phyloP scores from a whole-genome alignment of 2,797 vertebrate species.

The Phalanger gymnotis region DNA sequence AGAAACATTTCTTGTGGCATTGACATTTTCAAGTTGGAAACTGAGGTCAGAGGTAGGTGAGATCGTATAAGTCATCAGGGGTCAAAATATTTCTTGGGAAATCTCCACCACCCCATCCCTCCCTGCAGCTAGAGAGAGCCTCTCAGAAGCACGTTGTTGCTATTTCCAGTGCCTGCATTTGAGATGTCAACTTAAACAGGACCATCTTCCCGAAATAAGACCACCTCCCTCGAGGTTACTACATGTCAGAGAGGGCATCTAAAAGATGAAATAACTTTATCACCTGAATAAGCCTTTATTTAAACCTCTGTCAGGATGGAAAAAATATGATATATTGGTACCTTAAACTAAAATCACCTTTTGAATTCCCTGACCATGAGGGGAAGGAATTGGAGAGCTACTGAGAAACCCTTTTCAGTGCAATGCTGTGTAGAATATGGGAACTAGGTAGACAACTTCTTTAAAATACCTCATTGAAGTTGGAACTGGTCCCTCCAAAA shows the following conservation, averaged over 20 bases:
- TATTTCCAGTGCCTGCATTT: background rate
- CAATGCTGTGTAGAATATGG: background rate
- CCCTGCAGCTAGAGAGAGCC: background rate
- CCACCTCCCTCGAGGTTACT: background rate
- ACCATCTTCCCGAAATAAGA: conserved; percentile 30
- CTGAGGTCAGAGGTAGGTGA: background rate
- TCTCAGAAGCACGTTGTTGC: background rate
- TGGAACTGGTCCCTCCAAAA: conserved; percentile 43
- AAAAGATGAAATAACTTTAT: conserved; percentile 44
- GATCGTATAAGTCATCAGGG: background rate
- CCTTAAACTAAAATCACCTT: conserved; percentile 39
- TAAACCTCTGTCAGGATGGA: conserved; percentile 30
- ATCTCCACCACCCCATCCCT: background rate
- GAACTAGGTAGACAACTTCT: background rate
- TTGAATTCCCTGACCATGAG: conserved; percentile 41
- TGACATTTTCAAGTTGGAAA: background rate
- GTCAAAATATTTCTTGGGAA: background rate
- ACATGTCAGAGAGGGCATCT: background rate
- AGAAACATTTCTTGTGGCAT: background rate
- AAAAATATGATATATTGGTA: conserved; percentile 5
- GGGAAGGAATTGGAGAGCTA: background rate
- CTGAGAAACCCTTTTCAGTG: background rate
- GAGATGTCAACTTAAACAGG: background rate
- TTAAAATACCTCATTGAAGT: background rate
- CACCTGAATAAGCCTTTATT: background rate